These are phyloP conservation scores for Dolichotis patagonum DNA, from an alignment of 2,113 vertebrate genomes.

Conservation along the genomic window DNA sequence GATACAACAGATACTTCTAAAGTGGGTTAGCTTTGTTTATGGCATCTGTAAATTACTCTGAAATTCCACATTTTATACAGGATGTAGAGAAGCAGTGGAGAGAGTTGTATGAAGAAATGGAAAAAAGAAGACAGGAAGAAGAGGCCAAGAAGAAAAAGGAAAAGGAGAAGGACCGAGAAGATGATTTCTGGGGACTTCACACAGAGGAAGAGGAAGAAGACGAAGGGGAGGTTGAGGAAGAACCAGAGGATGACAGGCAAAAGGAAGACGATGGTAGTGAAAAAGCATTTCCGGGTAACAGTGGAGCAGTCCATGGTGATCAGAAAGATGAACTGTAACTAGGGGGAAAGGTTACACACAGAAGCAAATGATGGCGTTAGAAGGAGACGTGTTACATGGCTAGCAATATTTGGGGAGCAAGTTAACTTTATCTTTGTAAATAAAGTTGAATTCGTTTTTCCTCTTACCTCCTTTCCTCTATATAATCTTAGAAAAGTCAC, in stretches of 20 bases:
- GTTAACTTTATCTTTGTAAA: neutral
- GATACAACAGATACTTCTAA: constrained; percentile 20
- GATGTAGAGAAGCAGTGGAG: constrained; percentile 91
- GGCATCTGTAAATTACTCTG: constrained; percentile 66
- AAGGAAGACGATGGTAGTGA: neutral
- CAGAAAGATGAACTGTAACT: constrained; percentile 88
- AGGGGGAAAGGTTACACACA: neutral
- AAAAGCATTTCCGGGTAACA: neutral
- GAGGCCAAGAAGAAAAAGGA: constrained; percentile 72
- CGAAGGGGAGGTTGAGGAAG: constrained; percentile 76
- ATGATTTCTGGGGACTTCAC: constrained; percentile 79
- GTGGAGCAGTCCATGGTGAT: constrained; percentile 13
- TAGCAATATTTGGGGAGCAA: constrained; percentile 13
- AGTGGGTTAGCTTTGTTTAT: constrained; percentile 52
- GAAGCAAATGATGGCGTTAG: neutral
- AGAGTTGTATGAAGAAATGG: constrained; percentile 87
- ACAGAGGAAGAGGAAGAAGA: constrained; percentile 78
- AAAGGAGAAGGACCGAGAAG: constrained; percentile 74
- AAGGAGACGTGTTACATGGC: neutral
- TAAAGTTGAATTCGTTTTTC: constrained; percentile 31
- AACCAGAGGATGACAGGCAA: constrained; percentile 68
- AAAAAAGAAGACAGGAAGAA: constrained; percentile 84
- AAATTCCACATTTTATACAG: constrained; percentile 80
- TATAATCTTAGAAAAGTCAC: neutral
- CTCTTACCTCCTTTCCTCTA: neutral